These are phyloP conservation scores for Muscicapa striata DNA, from an alignment of 2,797 vertebrate genomes.

Conservation along the genomic window DNA sequence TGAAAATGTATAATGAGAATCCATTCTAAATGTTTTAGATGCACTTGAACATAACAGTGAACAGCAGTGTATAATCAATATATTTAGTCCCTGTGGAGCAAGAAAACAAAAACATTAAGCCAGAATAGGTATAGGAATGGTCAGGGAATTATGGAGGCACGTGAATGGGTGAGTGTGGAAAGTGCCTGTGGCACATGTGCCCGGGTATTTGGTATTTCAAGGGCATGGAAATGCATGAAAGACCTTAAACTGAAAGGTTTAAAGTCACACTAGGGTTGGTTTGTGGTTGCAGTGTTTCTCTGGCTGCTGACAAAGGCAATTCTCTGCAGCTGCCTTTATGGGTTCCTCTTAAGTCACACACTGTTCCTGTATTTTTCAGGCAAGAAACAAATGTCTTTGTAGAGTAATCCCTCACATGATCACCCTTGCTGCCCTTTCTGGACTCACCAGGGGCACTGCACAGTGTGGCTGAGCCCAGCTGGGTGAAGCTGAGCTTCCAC, in stretches of 20 bases:
- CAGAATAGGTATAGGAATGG: background rate
- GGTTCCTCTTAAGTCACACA: background rate
- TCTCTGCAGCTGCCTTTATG: background rate
- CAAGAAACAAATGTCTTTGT: background rate
- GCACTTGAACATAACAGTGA: background rate
- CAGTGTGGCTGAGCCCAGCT: background rate
- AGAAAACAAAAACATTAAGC: background rate
- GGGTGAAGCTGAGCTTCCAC: background rate
- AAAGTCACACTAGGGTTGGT: background rate
- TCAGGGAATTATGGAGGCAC: background rate
- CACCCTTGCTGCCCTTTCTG: background rate
- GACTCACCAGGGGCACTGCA: background rate
- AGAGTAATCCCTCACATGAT: background rate
- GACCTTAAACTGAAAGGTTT: background rate
- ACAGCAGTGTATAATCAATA: background rate
- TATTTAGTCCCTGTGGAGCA: background rate
- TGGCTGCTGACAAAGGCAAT: background rate
- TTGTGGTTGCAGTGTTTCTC: background rate
- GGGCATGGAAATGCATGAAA: too few relatives aligned
- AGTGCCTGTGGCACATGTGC: background rate
- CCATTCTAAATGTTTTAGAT: background rate
- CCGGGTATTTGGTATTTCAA: background rate
- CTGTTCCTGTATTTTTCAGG: background rate
- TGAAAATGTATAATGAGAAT: background rate
- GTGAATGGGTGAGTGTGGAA: background rate